A percentile compares a stretch with the other conserved stretches of the same genome.
These are phyloP conservation scores for Lucifuga dentata DNA, from an alignment of 2,113 vertebrate genomes.

Conservation along the genomic window DNA sequence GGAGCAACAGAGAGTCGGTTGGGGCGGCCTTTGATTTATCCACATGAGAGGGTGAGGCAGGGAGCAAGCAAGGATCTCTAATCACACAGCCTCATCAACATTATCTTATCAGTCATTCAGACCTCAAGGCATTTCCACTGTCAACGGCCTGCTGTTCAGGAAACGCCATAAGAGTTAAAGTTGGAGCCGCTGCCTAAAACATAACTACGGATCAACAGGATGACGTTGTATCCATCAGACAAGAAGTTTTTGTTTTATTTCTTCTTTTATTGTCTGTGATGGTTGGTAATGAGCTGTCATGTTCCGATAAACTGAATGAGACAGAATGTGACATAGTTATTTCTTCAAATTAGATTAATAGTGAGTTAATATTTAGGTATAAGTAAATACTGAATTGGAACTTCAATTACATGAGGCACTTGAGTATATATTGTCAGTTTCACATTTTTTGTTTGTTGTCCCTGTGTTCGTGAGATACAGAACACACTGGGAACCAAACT, in stretches of 20 bases:
- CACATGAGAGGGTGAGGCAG: constrained; percentile 42
- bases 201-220: not conserved
- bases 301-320: not conserved
- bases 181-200: too few relatives aligned
- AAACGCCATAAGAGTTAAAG: too few relatives aligned
- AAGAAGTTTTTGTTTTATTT: not conserved
- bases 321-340: not conserved
- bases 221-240: not conserved
- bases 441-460: not conserved
- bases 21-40: constrained; percentile 66
- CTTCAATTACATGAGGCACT: not conserved
- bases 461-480: not conserved
- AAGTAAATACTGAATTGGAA: too few relatives aligned
- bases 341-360: not conserved
- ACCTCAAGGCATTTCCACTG: constrained; percentile 15
- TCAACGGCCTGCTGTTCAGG: constrained; percentile 1
- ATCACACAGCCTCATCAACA: constrained; percentile 53
- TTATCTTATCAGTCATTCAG: constrained; percentile 40
- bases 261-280: not conserved
- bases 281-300: constrained; percentile 25
- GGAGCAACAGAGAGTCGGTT: constrained; percentile 53
- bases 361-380: not conserved
- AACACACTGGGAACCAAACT: not conserved
- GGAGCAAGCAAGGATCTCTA: constrained; percentile 22
- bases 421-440: not conserved